These are phyloP conservation scores for Allolobophora icterica DNA, from an alignment of 2,888 invertebrate genomes.

Conservation along the genomic window DNA sequence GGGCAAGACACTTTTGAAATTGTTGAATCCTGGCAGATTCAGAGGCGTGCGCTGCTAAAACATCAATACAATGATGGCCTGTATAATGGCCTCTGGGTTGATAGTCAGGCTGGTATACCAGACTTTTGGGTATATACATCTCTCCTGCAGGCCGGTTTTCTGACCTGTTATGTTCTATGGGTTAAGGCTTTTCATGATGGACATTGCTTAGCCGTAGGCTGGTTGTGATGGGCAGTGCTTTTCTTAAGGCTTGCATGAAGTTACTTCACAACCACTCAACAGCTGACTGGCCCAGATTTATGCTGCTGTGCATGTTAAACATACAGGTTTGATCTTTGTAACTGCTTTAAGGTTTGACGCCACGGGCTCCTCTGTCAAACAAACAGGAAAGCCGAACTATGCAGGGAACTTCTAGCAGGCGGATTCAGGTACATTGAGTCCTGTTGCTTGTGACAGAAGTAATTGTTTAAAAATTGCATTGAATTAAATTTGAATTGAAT, in stretches of 20 bases:
- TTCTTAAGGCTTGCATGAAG: not conserved
- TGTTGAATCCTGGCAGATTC: too few species aligned
- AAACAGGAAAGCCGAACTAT: not conserved
- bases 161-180: too few species aligned
- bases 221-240: not conserved
- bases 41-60: too few species aligned
- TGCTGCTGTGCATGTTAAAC: not conserved
- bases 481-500: too few species aligned
- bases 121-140: too few species aligned
- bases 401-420: not conserved
- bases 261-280: not conserved
- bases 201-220: not conserved
- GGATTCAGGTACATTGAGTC: not conserved
- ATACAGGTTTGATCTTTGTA: not conserved
- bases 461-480: too few species aligned
- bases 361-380: conserved; percentile 17
- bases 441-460: not conserved
- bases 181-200: too few species aligned
- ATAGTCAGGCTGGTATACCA: too few species aligned
- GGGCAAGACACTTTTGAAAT: too few species aligned
- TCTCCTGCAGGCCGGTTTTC: too few species aligned
- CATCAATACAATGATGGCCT: too few species aligned
- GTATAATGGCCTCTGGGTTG: too few species aligned
- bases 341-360: not conserved
- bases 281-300: not conserved